Evolutionary conservation across 1,140 invertebrate genomes (phyloP), one percentile per base, ranked within the genome.

Genomic region (Teleopsis dalmanni): DNA sequence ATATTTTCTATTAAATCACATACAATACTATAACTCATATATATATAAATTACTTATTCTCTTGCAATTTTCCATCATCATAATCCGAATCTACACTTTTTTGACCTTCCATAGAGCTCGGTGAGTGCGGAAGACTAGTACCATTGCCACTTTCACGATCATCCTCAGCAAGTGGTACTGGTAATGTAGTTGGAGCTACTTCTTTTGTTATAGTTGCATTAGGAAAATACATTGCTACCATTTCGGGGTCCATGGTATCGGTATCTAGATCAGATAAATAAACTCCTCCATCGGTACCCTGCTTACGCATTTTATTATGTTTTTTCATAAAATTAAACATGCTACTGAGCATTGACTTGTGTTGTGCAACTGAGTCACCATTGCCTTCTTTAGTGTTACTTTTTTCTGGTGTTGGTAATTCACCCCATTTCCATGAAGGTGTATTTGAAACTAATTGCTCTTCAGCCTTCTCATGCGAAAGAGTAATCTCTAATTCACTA

Each of bases 141-240:
- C 94, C 94, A 65, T 92, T 92, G 34, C 94, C 94, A 40, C 91
- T 95, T 74, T 98, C 93, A 43, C 84, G 84, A 75, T 98, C 94
- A 65, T 95, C 91, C 66, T 96, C 92, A 23, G 13, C 53, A 16
- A 29, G 13, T 9, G 8, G 14, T 6, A 29, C 7, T 13, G 11
- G 23, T 4, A 13, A 21, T 5, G 51, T 35, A 1, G 50, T 26
- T 34, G 50, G 55, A 7, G 43, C 26, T 3, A 22, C 47, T 7
- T 44, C 9, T 33, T 21, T 23, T 14, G 29, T 23, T 19, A 31
- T 37, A 16, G 18, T 38, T 2, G 34, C 36, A 16, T 31, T 35
- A 57, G 89, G 83, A 59, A 97, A 93, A 72, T 97, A 97, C 1
- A 95, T 75, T 48, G 86, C 87, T 2, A 88, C 86, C 44, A 91